phyloP scores from a whole-genome alignment of 2,888 invertebrate genomes.

The Deroplatys truncata region DNA sequence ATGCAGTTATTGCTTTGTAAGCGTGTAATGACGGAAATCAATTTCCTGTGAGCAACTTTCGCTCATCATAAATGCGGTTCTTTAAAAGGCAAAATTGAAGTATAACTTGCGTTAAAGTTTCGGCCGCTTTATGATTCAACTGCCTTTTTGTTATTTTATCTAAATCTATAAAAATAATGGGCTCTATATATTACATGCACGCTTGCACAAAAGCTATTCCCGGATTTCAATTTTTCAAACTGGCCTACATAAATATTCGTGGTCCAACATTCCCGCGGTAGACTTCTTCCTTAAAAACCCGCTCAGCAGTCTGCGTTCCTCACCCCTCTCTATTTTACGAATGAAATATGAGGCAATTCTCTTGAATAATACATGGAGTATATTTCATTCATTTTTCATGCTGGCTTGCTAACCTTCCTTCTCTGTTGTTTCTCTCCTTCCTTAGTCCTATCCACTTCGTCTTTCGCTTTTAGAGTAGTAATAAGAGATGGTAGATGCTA shows the following conservation, averaged over 20 bases:
- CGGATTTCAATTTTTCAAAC: conserved; percentile 31
- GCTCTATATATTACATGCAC: conserved; percentile 10
- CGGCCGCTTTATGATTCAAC: background rate
- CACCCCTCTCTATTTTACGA: conserved; percentile 48
- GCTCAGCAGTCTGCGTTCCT: conserved; percentile 1
- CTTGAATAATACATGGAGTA: conserved; percentile 60
- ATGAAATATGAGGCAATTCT: conserved; percentile 61
- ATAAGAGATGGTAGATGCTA: background rate
- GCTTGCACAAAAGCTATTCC: conserved; percentile 19
- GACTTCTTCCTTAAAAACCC: conserved; percentile 22
- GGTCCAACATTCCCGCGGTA: conserved; percentile 12
- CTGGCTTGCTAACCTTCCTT: conserved; percentile 23
- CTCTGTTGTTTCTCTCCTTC: background rate
- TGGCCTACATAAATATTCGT: conserved; percentile 26
- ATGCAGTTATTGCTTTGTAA: background rate
- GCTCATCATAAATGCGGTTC: background rate
- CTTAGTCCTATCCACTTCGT: conserved; percentile 23
- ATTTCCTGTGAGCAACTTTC: background rate
- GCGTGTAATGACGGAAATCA: background rate
- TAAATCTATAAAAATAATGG: conserved; percentile 20
- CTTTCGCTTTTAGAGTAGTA: conserved; percentile 21
- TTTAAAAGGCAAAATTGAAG: background rate
- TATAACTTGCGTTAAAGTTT: background rate
- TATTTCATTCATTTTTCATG: conserved; percentile 47
- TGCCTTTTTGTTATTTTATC: conserved; percentile 1